These are phyloP conservation scores for Belgica antarctica DNA, from an alignment of 2,888 invertebrate genomes.

Conservation along the genomic window DNA sequence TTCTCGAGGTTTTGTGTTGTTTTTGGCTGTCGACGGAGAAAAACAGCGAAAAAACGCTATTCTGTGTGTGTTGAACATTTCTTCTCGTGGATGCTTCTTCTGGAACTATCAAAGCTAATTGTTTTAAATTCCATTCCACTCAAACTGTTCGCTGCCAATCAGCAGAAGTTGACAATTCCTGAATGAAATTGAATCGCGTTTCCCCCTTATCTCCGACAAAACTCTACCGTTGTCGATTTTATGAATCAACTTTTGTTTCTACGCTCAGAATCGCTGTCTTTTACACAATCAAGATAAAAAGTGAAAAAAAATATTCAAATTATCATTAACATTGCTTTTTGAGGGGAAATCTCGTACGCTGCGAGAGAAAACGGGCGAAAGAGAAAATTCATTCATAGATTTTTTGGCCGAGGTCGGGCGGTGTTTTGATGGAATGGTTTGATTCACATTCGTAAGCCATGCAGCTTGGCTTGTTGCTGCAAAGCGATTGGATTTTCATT, in stretches of 20 bases:
- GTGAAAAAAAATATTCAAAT: neutral
- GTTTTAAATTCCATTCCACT: slow-evolving; percentile 2
- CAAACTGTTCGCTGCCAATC: neutral
- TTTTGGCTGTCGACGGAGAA: slow-evolving; percentile 17
- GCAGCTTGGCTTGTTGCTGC: neutral
- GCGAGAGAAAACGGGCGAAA: neutral
- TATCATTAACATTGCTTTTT: neutral
- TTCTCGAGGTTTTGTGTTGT: neutral
- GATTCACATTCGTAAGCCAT: no score
- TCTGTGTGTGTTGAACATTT: slow-evolving; percentile 9
- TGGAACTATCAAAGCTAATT: neutral
- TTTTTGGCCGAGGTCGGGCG: neutral
- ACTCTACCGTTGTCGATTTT: neutral
- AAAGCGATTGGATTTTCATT: neutral
- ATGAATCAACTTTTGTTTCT: neutral
- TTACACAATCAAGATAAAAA: neutral
- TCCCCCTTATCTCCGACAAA: no score
- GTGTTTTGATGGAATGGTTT: neutral
- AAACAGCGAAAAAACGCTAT: neutral
- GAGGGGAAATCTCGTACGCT: slow-evolving; percentile 9
- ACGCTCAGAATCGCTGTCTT: neutral
- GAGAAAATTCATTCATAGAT: slow-evolving; percentile 29
- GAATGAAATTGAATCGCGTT: slow-evolving; percentile 12
- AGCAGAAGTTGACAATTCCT: slow-evolving; percentile 8
- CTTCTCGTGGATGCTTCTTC: neutral